Evolutionary conservation across 2,797 vertebrate species (phyloP), one percentile per base, ranked within the genome.

Genomic region (Sphaeramia orbicularis): DNA sequence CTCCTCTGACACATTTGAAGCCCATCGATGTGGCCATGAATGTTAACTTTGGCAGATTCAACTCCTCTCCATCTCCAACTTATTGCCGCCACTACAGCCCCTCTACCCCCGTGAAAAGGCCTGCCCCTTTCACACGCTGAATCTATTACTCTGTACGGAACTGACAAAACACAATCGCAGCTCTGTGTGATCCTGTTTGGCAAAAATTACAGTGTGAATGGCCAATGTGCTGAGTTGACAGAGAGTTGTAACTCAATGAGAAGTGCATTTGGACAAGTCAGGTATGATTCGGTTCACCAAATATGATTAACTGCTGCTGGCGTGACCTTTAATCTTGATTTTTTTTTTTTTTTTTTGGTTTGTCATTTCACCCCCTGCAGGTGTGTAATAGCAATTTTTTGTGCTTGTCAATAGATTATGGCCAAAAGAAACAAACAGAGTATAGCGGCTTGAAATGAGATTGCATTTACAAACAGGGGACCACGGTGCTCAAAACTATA

Each of bases 1-100:
- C 37, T 49, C 50, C 43, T 73, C 74, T 50, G 84, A 85, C 80
- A 86, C 77, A 76, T 82, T 69, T 75, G 78, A 78, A 71, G 77
- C 69, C 78, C 83, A 81, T 83, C 72, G 41, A 76, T 60, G 79
- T 81, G 76, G 68, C 78, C 0, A 37, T 80, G 81, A 87, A 81
- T 89, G 71, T 80, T 78, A 83, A 88, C 81, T 66, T 76, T 40
- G 50, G 45, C 57, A 62, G 69, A 72, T 74, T 71, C 64, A 51
- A 65, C 70, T 76, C 53, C 19, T 51, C 56, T 69, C 54, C 67
- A 44, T 76, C 75, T 76, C 66, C 24, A 57, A 55, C 35, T 43
- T 62, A 52, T 57, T 73, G 24, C 75, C 11, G 65, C 51, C 11
- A 65, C 50, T 27, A 15, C 49, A 15, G 55, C 35, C 8, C 2